Evolutionary conservation across 2,888 invertebrate species (phyloP), one percentile per base, ranked within the genome.

Genomic region (Ernsta delagoae): DNA sequence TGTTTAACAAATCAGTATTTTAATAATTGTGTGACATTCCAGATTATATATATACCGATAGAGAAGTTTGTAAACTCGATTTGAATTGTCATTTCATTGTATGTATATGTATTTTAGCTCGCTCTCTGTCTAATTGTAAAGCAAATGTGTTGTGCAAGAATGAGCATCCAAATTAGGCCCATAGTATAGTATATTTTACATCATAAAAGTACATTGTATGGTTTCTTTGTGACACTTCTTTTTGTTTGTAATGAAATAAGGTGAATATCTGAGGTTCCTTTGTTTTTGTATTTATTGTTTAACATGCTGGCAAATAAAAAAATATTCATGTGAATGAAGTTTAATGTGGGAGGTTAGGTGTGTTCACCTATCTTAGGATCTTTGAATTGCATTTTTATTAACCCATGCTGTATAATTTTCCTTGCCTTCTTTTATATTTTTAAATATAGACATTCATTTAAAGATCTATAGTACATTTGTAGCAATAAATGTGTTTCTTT

Each of bases 1-100:
- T 88, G 82, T 88, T 86, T 87, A 89, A 91, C 87, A 89, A 88
- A 92, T 91, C 92, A 93, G 92, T 93, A 93, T 93, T 93, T 89
- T 89, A 87, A 88, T 87, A 89, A 85, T 87, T 91, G 90, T 89
- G 92, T 91, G 92, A 93, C 92, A 93, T 93, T 93, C 92, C 92
- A 93, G 86, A 88, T 85, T 84, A 82, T 85, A n/a, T n/a, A 79
- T 85, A 78, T 87, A 84, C 83, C 82, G 78, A 84, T 78, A 82
- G 72, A 74, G 73, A 75, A 65, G 64, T 70, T 77, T 78, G 73
- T 75, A 72, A 75, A 75, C 70, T 65, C 71, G 71, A 67, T 70
- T 73, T 73, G 65, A 67, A 68, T 72, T 73, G 69, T 62, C 71
- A 70, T 54, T 72, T 70, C 63, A 66, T 65, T 73, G 66, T 63